These are phyloP conservation scores for Caloenas nicobarica DNA, from an alignment of 2,113 vertebrate genomes.

Conservation along the genomic window DNA sequence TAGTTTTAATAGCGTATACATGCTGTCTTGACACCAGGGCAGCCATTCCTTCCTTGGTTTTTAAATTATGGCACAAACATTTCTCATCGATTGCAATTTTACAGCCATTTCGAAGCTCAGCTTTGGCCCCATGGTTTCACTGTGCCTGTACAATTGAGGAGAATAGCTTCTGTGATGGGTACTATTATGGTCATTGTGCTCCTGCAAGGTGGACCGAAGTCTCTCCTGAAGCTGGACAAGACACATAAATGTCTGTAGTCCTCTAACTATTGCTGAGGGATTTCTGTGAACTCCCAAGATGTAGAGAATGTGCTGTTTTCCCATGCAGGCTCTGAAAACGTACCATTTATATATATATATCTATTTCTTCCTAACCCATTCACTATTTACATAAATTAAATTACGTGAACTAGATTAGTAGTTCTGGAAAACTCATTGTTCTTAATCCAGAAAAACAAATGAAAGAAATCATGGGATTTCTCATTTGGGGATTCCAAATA, in stretches of 20 bases:
- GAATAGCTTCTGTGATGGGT: slow-evolving; percentile 67
- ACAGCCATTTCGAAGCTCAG: slow-evolving; percentile 68
- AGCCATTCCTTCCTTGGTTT: slow-evolving; percentile 60
- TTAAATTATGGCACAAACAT: slow-evolving; percentile 72
- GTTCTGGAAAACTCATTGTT: background rate
- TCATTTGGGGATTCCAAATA: background rate
- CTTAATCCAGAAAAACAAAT: background rate
- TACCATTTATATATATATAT: background rate
- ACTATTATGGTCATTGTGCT: slow-evolving; percentile 68
- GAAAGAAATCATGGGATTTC: background rate
- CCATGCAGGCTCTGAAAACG: background rate
- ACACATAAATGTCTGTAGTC: slow-evolving; percentile 36
- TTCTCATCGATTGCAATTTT: slow-evolving; percentile 72
- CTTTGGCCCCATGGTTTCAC: slow-evolving; percentile 66
- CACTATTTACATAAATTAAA: background rate
- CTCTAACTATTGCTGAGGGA: background rate
- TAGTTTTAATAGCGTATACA: slow-evolving; percentile 61
- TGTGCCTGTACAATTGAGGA: slow-evolving; percentile 70
- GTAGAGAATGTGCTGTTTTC: slow-evolving; percentile 35
- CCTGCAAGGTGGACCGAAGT: slow-evolving; percentile 53
- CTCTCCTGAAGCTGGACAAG: slow-evolving; percentile 27
- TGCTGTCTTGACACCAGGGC: slow-evolving; percentile 72
- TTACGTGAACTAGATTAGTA: background rate
- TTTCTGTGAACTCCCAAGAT: slow-evolving; percentile 44
- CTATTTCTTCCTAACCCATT: background rate